A percentile compares a stretch with the other conserved stretches of the same genome.
Conservation (phyloP, 2,113 vertebrate genomes). For the Erpornis zantholeuca region DNA sequence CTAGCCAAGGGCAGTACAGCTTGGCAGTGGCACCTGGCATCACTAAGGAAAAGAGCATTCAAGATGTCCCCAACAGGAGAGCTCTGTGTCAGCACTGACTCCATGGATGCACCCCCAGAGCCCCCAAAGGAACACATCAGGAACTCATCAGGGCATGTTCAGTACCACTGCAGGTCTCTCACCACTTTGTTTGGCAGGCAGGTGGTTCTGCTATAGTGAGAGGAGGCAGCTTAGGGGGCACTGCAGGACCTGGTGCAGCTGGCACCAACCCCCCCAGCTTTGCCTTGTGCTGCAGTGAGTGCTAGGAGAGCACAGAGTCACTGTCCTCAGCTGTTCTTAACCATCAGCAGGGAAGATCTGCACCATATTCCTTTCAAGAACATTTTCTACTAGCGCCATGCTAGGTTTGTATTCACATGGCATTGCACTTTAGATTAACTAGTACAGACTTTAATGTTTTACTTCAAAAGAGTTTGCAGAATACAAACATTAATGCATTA, state of each 20-base stretch:
- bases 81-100: neutral
- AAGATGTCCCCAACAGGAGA: neutral
- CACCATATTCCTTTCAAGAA: neutral
- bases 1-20: neutral
- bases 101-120: too few relatives aligned
- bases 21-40: neutral
- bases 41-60: neutral
- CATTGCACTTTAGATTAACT: conserved; percentile 11
- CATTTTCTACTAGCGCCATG: neutral
- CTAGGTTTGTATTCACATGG: neutral
- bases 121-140: neutral
- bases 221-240: neutral
- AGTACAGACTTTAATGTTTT: neutral
- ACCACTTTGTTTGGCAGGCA: neutral
- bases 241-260: neutral
- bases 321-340: neutral
- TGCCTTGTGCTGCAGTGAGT: neutral
- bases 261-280: neutral
- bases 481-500: conserved; percentile 5
- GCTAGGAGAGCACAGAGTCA: neutral
- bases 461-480: conserved; percentile 8
- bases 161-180: neutral
- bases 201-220: rapidly evolving
- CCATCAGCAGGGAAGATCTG: neutral
- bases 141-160: neutral